phyloP scores from a whole-genome alignment of 2,888 invertebrate species.

The Hedya salicella region DNA sequence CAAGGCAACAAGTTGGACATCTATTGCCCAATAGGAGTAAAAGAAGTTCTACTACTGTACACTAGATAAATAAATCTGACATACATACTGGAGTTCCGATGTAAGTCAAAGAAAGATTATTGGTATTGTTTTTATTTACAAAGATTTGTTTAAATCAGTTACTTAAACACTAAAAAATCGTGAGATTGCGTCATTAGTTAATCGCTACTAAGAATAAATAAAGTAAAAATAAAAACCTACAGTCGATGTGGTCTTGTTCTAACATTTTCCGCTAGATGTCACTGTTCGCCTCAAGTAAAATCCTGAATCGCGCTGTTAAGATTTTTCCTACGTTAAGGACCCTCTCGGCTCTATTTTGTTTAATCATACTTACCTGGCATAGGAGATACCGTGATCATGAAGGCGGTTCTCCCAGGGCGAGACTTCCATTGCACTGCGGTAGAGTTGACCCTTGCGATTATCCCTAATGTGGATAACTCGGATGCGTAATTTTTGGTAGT shows the following conservation, averaged over 20 bases:
- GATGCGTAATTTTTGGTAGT: slow-evolving; percentile 28
- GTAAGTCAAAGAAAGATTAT: slow-evolving; percentile 76
- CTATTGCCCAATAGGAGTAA: too few relatives aligned
- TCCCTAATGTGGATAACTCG: slow-evolving; percentile 20
- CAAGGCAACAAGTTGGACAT: too few relatives aligned
- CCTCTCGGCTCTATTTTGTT: not conserved
- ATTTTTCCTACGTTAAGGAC: slow-evolving; percentile 4
- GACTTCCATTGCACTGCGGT: slow-evolving; percentile 20
- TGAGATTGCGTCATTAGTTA: too few relatives aligned
- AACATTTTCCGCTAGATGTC: slow-evolving; percentile 19
- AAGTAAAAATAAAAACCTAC: too few relatives aligned
- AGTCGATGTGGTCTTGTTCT: too few relatives aligned
- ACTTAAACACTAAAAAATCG: too few relatives aligned
- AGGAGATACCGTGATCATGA: slow-evolving; percentile 13
- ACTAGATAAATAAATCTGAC: too few relatives aligned
- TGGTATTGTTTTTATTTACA: too few relatives aligned
- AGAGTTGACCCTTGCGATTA: slow-evolving; percentile 19
- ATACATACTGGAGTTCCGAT: slow-evolving; percentile 96
- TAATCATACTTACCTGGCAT: slow-evolving; percentile 18
- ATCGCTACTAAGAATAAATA: too few relatives aligned
- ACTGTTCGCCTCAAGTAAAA: not conserved
- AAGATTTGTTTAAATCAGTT: too few relatives aligned
- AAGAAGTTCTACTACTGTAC: too few relatives aligned
- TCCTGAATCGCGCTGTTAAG: slow-evolving; percentile 14
- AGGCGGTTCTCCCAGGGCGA: slow-evolving; percentile 20